These are phyloP conservation scores for Isichthys henryi DNA, from an alignment of 2,113 vertebrate genomes.

Conservation along the genomic window DNA sequence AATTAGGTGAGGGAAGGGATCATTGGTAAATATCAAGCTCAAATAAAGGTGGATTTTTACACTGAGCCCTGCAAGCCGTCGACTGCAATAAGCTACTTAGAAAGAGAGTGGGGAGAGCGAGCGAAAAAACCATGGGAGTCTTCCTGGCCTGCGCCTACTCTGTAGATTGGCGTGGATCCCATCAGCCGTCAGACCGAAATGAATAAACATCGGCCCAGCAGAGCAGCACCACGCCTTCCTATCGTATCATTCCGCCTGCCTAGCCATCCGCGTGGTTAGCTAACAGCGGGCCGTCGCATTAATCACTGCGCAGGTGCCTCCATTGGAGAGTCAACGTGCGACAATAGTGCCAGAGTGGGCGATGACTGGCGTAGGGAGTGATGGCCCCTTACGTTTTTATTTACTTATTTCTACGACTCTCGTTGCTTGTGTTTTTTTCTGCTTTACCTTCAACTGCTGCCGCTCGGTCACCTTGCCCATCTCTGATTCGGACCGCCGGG, in stretches of 20 bases:
- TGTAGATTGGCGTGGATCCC: background rate
- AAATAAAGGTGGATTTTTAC: background rate
- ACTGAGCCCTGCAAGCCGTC: too few relatives aligned
- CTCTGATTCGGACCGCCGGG: background rate
- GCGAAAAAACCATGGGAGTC: background rate
- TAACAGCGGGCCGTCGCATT: background rate
- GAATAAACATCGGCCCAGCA: constrained; percentile 9
- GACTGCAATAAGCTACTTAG: background rate
- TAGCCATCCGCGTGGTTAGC: background rate
- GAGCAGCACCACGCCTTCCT: background rate
- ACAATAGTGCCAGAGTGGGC: background rate
- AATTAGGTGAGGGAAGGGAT: background rate
- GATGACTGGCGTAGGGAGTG: background rate
- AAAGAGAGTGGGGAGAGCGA: background rate
- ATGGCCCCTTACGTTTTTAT: background rate
- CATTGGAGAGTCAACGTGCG: background rate
- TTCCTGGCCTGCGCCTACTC: background rate
- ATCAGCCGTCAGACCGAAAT: background rate
- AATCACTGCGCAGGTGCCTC: background rate
- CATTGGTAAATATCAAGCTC: background rate
- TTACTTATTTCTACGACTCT: background rate
- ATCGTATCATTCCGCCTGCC: background rate
- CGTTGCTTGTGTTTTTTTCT: background rate
- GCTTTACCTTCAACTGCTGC: background rate
- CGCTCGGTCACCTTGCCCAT: background rate